Evolutionary conservation across 1,140 invertebrate species (phyloP), one percentile per base, ranked within the genome.

Genomic region (Caenorhabditis elegans): DNA sequence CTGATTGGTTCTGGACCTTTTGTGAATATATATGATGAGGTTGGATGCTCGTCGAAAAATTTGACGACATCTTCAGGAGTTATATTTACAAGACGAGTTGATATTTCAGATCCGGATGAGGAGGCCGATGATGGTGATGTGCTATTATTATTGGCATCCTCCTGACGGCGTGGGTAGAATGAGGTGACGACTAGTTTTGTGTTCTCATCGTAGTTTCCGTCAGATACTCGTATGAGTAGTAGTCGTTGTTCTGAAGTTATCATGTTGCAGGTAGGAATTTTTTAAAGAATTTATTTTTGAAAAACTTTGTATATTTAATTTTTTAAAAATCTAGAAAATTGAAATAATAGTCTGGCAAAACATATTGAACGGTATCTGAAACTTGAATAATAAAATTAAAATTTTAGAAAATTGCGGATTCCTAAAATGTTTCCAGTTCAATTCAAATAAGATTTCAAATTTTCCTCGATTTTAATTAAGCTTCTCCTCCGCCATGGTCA

Each of bases 161-260:
- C 60, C 11, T 22, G 60, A 22, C n/a, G 60, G 11, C 4, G n/a
- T 19, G 4, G 6, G 19, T n/a, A 70, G 60, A 70, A 70, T 19
- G 60, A 43, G n/a, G 60, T 70, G 60, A 70, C 60, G 17, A 70
- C 34, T 70, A 70, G 34, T n/a, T 70, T 70, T 19, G 60, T 70
- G n/a, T 70, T 39, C n/a, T 70, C 60, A 13, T 70, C 60, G n/a
- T 39, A 70, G 60, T 70, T 70, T 6, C 8, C 11, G 60, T 70
- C 60, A 70, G 60, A 70, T 70, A 70, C 60, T 70, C 60, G 60
- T 70, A 70, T 70, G 60, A 70, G 60, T 39, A 70, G 60, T 70
- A 8, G 60, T 70, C 60, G 60, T 70, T 70, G 60, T 70, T 70
- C 60, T 70, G 60, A 11, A 70, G 43, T 17, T 36, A n/a, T 0